Percentiles rank a stretch among this genome's conserved stretches.
Evolutionary conservation across 2,888 invertebrate genomes (phyloP).

Genomic region (Trichopoda pennipes): DNA sequence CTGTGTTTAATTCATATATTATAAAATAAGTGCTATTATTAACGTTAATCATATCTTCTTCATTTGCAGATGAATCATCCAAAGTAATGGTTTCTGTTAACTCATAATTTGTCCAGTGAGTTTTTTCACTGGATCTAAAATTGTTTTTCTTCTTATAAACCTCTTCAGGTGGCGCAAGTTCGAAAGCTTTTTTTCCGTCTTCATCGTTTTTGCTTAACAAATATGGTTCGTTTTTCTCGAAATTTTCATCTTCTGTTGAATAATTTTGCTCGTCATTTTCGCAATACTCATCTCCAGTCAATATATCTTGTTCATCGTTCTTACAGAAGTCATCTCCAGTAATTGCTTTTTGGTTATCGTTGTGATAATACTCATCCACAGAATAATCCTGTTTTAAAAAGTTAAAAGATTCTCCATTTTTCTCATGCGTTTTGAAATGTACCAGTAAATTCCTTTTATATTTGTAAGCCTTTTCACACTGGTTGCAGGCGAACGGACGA

Average conservation of each 20-base stretch:
- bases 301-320: slow-evolving; percentile 8
- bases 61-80: slow-evolving; percentile 7
- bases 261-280: background rate
- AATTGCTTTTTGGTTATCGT: slow-evolving; percentile 5
- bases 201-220: background rate
- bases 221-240: background rate
- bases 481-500: slow-evolving; percentile 22
- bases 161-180: background rate
- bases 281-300: slow-evolving; percentile 17
- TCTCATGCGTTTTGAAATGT: slow-evolving; percentile 39
- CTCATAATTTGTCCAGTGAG: slow-evolving; percentile 18
- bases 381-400: background rate
- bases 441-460: slow-evolving; percentile 48
- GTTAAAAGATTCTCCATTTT: background rate
- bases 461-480: slow-evolving; percentile 44
- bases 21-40: slow-evolving; percentile 45
- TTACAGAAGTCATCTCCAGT: slow-evolving; percentile 10
- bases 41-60: background rate
- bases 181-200: background rate
- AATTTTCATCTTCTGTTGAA: slow-evolving; percentile 3
- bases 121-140: background rate
- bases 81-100: background rate
- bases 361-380: background rate
- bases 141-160: slow-evolving; percentile 7
- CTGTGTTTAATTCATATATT: slow-evolving; percentile 56